Evolutionary conservation across 2,888 invertebrate genomes (phyloP), one percentile per base, ranked within the genome.

Genomic region (Drosophila merina): DNA sequence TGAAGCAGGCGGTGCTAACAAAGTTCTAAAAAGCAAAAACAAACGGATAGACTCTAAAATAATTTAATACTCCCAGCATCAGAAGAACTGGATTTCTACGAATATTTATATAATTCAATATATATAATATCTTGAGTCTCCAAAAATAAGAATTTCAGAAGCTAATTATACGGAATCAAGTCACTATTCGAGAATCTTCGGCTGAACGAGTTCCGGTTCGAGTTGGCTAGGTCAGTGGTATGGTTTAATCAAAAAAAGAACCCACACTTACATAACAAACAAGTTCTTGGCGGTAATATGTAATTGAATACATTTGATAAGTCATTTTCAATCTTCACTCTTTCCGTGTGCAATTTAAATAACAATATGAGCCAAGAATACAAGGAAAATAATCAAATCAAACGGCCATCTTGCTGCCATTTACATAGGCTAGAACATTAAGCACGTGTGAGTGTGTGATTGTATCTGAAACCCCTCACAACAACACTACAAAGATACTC

Each of bases 281-380:
- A 28, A 38, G 67, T 67, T 67, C 36, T 25, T 26, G n/a, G 8
- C 31, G 28, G 12, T n/a, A n/a, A 42, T 14, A 42, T 57, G 67
- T 67, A 70, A 67, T 67, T 70, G 58, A 69, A 70, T 70, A 67
- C 42, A 45, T 67, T 66, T 31, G 70, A 44, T 70, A 40, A 40
- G 20, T 26, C 42, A 59, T 47, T 60, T 44, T 40, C 59, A 31
- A 50, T 77, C 63, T 62, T 62, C 77, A 76, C 67, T 57, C 60
- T 77, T 83, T 83, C 86, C 83, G 83, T 57, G 57, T 83, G 81
- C 88, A 83, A 86, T 83, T 83, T 88, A 74, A 83, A 83, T 83
- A 83, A 86, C 86, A 88, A 88, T 82, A 69, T 52, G 71, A 58
- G 14, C 26, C 45, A 44, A 51, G 54, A 66, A 52, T 33, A 38